Base-by-base conservation (phyloP, 2,888 invertebrate species). In the Euclidia mi region DNA sequence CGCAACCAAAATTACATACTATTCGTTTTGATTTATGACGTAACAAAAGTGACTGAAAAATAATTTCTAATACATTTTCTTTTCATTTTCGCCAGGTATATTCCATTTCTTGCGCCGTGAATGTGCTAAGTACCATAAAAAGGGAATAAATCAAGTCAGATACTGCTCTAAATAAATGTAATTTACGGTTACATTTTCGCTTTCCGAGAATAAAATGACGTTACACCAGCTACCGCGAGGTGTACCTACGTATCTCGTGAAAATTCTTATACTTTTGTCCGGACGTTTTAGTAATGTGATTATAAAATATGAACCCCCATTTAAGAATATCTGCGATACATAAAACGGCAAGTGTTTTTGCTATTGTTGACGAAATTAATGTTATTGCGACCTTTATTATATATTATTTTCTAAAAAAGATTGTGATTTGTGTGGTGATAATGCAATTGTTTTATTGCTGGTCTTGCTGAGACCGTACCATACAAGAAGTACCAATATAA, bases 131-230 rank as follows among this genome's bases (percentile, higher is more conserved):
- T 81, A 81, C 82, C 84, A 82, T 81, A 79, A 85, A 87, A 83
- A 83, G 76, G 65, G 78, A 83, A 88, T 88, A 88, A 86, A 88
- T 87, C 86, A 88, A 82, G 78, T 78, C 81, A 82, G 85, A 85
- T 85, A 85, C 82, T 84, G 83, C 79, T 84, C 78, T 85, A 87
- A 86, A 87, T 88, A 87, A 87, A 87, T 78, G 84, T 84, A 87
- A 87, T 86, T 87, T 85, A 87, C 83, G 82, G 81, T 81, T 79
- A 82, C 87, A 77, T 79, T 81, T 87, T 82, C 77, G 79, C 76
- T 80, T 84, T 81, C 77, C 63, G 62, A 65, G 80, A 84, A 84
- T 79, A 78, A 85, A 83, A 84, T 86, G 81, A 85, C 77, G 72
- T 79, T 78, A 78, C 53, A 49, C 43, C 42, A 59, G 45, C 56